Evolutionary conservation across 2,888 invertebrate genomes (phyloP).

Genomic region (Leucoptera coffeella): DNA sequence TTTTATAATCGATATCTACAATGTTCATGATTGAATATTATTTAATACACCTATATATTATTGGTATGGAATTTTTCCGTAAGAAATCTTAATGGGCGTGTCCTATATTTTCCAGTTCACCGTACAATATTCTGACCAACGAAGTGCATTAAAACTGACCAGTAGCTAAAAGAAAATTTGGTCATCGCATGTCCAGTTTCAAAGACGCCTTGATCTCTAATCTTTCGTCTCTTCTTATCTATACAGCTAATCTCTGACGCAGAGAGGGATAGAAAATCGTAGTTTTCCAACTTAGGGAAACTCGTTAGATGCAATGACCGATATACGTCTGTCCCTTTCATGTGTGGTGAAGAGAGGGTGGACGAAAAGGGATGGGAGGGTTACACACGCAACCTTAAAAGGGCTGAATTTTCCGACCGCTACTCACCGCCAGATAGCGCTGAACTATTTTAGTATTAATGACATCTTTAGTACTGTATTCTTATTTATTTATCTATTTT

Average conservation of each 20-base stretch:
- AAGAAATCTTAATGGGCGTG: no score
- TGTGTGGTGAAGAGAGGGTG: constrained; percentile 37
- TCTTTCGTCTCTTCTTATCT: constrained; percentile 25
- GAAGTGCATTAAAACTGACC: no score
- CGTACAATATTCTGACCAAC: no score
- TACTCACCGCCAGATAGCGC: constrained; percentile 48
- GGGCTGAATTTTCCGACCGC: constrained; percentile 20
- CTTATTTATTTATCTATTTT: no score
- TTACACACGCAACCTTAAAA: constrained; percentile 11
- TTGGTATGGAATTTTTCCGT: constrained; percentile 14
- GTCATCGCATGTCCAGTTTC: constrained; percentile 31
- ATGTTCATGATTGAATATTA: constrained; percentile 33
- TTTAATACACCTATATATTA: constrained; percentile 12
- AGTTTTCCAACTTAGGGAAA: constrained; percentile 40
- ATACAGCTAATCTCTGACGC: no score
- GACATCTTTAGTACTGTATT: no score
- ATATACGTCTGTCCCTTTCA: constrained; percentile 39
- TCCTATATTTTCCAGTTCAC: no score
- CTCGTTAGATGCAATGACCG: constrained; percentile 19
- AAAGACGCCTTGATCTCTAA: constrained; percentile 17
- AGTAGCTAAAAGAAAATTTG: constrained; percentile 11
- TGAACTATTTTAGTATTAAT: no score
- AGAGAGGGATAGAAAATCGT: constrained; percentile 43
- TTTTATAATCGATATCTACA: no score
- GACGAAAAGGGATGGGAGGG: constrained; percentile 28